These are phyloP conservation scores for Montipora sp. DNA, from an alignment of 64 coral and sea anemone species.

Conservation along the genomic window DNA sequence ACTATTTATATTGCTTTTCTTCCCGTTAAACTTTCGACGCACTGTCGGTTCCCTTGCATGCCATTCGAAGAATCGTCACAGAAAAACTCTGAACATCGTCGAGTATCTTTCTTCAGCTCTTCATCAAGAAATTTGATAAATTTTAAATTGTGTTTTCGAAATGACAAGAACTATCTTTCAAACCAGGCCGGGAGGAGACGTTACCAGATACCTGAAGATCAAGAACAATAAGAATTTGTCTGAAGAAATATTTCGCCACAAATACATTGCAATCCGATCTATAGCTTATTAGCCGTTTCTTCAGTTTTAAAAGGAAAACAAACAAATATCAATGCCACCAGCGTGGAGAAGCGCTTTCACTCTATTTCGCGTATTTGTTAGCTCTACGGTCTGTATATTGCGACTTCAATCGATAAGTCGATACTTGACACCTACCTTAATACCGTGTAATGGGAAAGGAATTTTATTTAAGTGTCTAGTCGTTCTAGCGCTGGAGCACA, in stretches of 20 bases:
- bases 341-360: no score
- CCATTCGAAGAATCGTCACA: not conserved
- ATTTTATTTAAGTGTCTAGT: no score
- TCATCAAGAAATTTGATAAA: not conserved
- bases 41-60: not conserved
- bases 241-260: not conserved
- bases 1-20: not conserved
- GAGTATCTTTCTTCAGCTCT: not conserved
- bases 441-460: no score
- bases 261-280: not conserved
- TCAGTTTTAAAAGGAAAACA: no score
- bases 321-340: no score
- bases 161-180: not conserved
- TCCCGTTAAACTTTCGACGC: not conserved
- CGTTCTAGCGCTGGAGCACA: no score
- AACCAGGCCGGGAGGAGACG: not conserved
- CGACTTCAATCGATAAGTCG: no score
- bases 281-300: no score
- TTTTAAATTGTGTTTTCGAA: not conserved
- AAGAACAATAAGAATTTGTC: not conserved
- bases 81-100: not conserved
- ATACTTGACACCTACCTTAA: no score
- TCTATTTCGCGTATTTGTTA: no score
- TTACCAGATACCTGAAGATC: not conserved
- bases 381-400: no score